Evolutionary conservation across 2,888 invertebrate species (phyloP).

Genomic region (Ypsolopha sequella): DNA sequence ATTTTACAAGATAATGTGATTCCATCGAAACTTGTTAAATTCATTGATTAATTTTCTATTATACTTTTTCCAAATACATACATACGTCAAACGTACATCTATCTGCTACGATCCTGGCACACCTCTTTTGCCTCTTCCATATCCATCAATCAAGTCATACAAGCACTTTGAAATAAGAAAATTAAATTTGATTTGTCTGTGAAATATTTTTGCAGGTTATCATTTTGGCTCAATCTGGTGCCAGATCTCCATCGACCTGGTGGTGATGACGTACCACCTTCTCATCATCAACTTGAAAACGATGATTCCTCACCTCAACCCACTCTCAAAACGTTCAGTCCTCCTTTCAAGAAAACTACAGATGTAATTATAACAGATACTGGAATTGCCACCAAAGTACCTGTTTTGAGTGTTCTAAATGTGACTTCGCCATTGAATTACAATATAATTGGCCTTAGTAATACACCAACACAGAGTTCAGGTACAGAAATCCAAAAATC

Average conservation of each 20-base stretch:
- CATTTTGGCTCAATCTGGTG: conserved; percentile 95
- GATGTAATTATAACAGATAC: conserved; percentile 56
- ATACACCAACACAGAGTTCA: conserved; percentile 41
- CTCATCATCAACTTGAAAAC: conserved; percentile 87
- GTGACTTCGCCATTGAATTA: conserved; percentile 55
- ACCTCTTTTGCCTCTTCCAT: too few relatives aligned
- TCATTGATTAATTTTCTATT: too few relatives aligned
- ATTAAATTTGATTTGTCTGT: too few relatives aligned
- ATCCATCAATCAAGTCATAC: too few relatives aligned
- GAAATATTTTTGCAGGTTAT: conserved; percentile 68
- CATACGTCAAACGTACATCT: too few relatives aligned
- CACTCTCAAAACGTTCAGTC: conserved; percentile 67
- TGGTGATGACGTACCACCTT: conserved; percentile 85
- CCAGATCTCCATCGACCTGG: conserved; percentile 92
- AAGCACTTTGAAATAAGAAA: too few relatives aligned
- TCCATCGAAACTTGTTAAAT: too few relatives aligned
- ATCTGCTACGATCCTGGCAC: too few relatives aligned
- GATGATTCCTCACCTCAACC: conserved; percentile 74
- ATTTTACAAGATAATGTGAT: too few relatives aligned
- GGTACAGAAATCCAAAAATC: conserved; percentile 41
- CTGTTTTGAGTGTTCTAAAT: conserved; percentile 45
- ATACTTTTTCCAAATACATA: too few relatives aligned
- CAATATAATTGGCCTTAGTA: conserved; percentile 44
- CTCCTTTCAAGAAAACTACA: conserved; percentile 68
- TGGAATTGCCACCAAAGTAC: conserved; percentile 48